phyloP scores from a whole-genome alignment of 2,113 vertebrate species.

The Apistogramma diplotaenia region DNA sequence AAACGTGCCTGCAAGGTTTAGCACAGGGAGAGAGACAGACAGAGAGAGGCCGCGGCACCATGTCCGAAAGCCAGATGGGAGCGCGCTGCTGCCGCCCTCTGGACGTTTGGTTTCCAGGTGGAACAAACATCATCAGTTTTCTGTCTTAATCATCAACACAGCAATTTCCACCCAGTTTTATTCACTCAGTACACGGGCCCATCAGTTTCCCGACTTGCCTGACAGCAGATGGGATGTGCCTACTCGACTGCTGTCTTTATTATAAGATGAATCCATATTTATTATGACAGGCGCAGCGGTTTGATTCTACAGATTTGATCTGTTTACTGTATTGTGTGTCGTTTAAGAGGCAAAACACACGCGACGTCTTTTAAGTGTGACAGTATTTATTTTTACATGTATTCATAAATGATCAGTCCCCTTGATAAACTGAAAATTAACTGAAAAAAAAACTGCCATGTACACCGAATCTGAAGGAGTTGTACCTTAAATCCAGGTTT shows the following conservation, averaged over 20 bases:
- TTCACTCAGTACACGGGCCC: neutral
- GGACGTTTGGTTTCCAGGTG: slow-evolving; percentile 46
- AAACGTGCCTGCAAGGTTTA: neutral
- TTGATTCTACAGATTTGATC: slow-evolving; percentile 3
- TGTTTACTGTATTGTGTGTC: neutral
- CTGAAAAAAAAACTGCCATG: too few species aligned
- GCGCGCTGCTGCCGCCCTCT: slow-evolving; percentile 73
- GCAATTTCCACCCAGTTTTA: slow-evolving; percentile 10
- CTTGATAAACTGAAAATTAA: neutral
- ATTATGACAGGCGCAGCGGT: slow-evolving; percentile 2
- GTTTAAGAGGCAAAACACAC: neutral
- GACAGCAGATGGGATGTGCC: slow-evolving; percentile 3
- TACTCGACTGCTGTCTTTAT: slow-evolving; percentile 1
- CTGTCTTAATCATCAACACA: neutral
- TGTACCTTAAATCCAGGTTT: neutral
- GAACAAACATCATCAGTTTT: neutral
- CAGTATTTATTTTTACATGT: neutral
- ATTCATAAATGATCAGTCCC: neutral
- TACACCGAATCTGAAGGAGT: neutral
- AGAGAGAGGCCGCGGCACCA: fast-evolving
- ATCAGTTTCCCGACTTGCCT: slow-evolving; percentile 6
- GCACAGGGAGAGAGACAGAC: neutral
- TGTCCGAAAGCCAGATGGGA: slow-evolving; percentile 13
- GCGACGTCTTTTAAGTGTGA: neutral
- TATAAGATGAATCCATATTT: slow-evolving; percentile 17